Evolutionary conservation across 1,140 invertebrate species (phyloP).

Genomic region (Brachionus calyciflorus): DNA sequence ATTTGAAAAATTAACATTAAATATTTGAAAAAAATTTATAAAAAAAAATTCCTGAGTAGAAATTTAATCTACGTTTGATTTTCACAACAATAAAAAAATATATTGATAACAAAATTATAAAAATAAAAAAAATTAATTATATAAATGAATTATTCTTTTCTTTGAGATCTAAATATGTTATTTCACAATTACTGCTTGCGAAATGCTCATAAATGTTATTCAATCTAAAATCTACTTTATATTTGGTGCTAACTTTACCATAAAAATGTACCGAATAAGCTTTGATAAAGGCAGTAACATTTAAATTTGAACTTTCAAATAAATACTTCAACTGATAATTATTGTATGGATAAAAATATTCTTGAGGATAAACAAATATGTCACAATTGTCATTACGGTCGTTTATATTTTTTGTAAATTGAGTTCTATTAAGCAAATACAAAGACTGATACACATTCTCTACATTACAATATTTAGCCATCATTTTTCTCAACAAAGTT

Average conservation of each 20-base stretch:
- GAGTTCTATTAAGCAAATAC: not conserved
- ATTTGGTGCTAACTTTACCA: not conserved
- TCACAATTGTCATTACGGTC: not conserved
- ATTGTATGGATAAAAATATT: not conserved
- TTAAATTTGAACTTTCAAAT: not conserved
- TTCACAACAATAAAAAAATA: too few relatives aligned
- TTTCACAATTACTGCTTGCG: not conserved
- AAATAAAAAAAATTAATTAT: too few relatives aligned
- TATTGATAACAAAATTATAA: too few relatives aligned
- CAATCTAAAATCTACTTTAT: not conserved
- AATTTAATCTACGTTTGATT: too few relatives aligned
- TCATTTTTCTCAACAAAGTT: not conserved
- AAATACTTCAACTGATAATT: not conserved
- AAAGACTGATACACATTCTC: not conserved
- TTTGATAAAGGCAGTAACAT: not conserved
- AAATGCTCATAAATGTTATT: constrained; percentile 20
- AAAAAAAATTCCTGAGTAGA: too few relatives aligned
- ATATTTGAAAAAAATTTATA: too few relatives aligned
- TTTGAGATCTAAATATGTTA: not conserved
- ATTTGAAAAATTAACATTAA: too few relatives aligned
- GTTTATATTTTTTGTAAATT: not conserved
- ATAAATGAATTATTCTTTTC: not conserved
- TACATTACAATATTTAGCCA: not conserved
- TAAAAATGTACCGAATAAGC: not conserved
- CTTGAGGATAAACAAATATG: not conserved